Evolutionary conservation across 1,140 invertebrate genomes (phyloP).

Genomic region (Drosophila cardini): DNA sequence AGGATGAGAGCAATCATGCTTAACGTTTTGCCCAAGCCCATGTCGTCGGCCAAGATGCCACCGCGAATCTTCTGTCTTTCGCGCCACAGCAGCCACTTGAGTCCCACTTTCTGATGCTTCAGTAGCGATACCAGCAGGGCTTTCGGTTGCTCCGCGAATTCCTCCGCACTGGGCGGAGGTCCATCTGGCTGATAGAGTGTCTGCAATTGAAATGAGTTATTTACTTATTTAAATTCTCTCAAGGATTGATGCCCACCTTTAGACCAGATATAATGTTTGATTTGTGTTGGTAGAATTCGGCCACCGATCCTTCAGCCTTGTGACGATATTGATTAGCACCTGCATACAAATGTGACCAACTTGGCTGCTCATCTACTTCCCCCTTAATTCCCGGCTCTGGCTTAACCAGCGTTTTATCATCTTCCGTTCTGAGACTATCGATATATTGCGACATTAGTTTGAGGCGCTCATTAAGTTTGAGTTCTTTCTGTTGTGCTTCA

Average conservation of each 20-base stretch:
- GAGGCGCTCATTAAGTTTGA: conserved; percentile 16
- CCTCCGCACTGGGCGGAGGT: neutral
- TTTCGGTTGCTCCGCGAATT: conserved; percentile 35
- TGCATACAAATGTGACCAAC: conserved; percentile 41
- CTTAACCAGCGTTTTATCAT: neutral
- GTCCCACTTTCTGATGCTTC: conserved; percentile 85
- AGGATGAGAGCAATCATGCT: conserved; percentile 94
- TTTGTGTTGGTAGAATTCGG: conserved; percentile 54
- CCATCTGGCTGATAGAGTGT: conserved; percentile 39
- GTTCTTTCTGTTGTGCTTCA: neutral
- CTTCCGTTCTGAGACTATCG: conserved; percentile 31
- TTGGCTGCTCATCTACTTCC: conserved; percentile 12
- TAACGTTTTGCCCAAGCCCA: conserved; percentile 90
- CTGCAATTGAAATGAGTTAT: conserved; percentile 8
- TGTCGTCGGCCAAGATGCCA: conserved; percentile 65
- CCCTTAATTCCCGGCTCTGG: neutral
- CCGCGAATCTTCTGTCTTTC: conserved; percentile 87
- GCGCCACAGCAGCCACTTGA: conserved; percentile 94
- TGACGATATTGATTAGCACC: conserved; percentile 45
- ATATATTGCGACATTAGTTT: conserved; percentile 19
- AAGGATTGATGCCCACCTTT: conserved; percentile 27
- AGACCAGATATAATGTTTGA: conserved; percentile 49
- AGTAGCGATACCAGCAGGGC: conserved; percentile 37
- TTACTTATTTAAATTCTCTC: neutral
- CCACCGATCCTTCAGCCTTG: conserved; percentile 8